Base-by-base conservation (phyloP, 2,797 vertebrate genomes). In the Etheostoma perlongum region DNA sequence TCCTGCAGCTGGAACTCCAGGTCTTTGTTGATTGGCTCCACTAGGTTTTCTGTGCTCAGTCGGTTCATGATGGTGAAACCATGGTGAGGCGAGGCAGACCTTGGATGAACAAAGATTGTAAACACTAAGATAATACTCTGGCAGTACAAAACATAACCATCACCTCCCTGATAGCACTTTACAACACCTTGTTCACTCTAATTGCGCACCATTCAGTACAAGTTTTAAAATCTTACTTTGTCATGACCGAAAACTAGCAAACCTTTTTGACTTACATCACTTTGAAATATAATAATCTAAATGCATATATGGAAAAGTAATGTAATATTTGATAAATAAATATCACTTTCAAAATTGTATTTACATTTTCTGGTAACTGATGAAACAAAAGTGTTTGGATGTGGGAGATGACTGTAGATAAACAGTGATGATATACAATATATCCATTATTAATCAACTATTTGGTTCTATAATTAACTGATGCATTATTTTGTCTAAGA, bases 31-130 rank as follows among this genome's bases (percentile, higher is more conserved):
- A 99, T 98, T 2, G 98, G 98, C 88, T 99, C 98, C 89, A 99
- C 97, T 47, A 99, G 91, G 87, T 99, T 99, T 81, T 97, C 96
- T 82, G 98, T 96, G 86, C 96, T 99, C 66, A 99, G 94, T 72
- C 98, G 95, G 92, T 99, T 99, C 95, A 99, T 99, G 85, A 99
- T 99, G 0, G 97, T 99, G 91, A 99, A 99, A 87, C 98, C 98
- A 91, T 99, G 97, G 58, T 95, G 96, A 77, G 98, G 98, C 46
- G 97, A 97, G 72, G 98, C 98, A 52, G 98, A 98, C 94, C 98
- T 99, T 70, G 67, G 53, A 62, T 5, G 13, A 21, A 75, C 4
- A 72, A 67, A 74, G 8, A 74, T 25, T 6, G 54, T 8, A 67
- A 53, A 54, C 0, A 7, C 12, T 55, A 12, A 36, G 59, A 46